Percentiles rank a stretch among this genome's conserved stretches.
phyloP scores from a whole-genome alignment of 64 coral and sea anemone genomes.

The Stylophora pistillata region DNA sequence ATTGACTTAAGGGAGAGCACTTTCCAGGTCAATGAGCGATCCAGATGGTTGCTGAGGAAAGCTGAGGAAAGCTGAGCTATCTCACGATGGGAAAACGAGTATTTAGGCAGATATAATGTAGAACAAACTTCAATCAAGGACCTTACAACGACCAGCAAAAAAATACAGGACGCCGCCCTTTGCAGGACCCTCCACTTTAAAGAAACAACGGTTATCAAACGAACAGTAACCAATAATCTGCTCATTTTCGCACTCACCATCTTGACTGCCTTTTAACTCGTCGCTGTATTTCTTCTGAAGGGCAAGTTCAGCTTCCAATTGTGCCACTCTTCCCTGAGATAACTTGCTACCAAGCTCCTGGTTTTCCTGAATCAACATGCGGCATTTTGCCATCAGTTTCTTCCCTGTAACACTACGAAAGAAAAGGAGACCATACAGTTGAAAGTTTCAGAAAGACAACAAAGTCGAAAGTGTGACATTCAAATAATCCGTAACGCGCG shows the following conservation, averaged over 20 bases:
- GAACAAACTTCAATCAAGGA: too few relatives aligned
- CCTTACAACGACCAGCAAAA: too few relatives aligned
- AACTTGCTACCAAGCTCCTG: slow-evolving; percentile 96
- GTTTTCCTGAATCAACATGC: slow-evolving; percentile 98
- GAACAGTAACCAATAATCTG: too few relatives aligned
- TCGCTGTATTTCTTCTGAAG: slow-evolving; percentile 99
- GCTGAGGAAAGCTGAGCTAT: too few relatives aligned
- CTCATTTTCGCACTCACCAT: slow-evolving; percentile 64
- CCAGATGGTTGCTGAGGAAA: too few relatives aligned
- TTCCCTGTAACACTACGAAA: slow-evolving; percentile 91
- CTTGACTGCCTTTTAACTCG: slow-evolving; percentile 96
- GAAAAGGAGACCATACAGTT: neutral
- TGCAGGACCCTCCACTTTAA: too few relatives aligned
- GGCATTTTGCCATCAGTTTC: slow-evolving; percentile 98
- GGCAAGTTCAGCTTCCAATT: slow-evolving; percentile 95
- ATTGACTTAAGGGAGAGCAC: too few relatives aligned
- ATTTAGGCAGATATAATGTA: too few relatives aligned
- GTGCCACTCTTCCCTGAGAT: slow-evolving; percentile 92
- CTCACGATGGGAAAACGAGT: too few relatives aligned
- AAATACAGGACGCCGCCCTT: too few relatives aligned
- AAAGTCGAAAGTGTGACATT: neutral
- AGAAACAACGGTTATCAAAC: too few relatives aligned
- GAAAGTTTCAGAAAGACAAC: neutral
- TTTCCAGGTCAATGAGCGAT: too few relatives aligned
- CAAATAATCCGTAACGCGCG: neutral